Evolutionary conservation across 2,797 vertebrate species (phyloP).

Genomic region (Semotilus atromaculatus): DNA sequence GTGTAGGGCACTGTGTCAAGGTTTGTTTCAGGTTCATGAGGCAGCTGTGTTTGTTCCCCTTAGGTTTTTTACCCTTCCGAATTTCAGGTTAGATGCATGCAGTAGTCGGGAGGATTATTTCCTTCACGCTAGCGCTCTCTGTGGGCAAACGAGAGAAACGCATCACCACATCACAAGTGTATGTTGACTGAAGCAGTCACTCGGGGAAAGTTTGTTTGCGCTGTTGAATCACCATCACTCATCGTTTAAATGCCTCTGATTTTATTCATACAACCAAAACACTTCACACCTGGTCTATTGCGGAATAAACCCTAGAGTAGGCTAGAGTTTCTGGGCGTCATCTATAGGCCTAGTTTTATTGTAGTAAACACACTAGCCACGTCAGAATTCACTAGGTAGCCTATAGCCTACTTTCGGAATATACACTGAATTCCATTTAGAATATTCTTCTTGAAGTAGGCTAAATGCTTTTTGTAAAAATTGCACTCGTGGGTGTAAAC

Average conservation of each 20-base stretch:
- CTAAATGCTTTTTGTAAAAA: background rate
- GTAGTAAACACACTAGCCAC: background rate
- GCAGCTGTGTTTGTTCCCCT: background rate
- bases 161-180: slow-evolving; percentile 51
- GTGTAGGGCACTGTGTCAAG: background rate
- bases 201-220: slow-evolving; percentile 2
- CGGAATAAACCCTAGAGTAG: background rate
- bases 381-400: background rate
- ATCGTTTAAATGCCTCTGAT: slow-evolving; percentile 18
- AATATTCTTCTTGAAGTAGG: background rate
- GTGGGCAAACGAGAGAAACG: slow-evolving; percentile 30
- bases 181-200: slow-evolving; percentile 26
- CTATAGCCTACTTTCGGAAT: background rate
- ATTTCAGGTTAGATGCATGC: background rate
- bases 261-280: slow-evolving; percentile 10
- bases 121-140: slow-evolving; percentile 52
- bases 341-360: background rate
- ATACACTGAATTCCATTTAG: background rate
- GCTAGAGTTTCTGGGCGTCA: background rate
- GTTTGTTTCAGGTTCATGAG: slow-evolving; percentile 15
- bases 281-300: slow-evolving; percentile 35
- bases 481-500: background rate
- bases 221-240: background rate
- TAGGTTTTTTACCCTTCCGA: background rate
- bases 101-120: background rate